Conservation (phyloP, 1,140 invertebrate species). For the Calycopis cecrops region DNA sequence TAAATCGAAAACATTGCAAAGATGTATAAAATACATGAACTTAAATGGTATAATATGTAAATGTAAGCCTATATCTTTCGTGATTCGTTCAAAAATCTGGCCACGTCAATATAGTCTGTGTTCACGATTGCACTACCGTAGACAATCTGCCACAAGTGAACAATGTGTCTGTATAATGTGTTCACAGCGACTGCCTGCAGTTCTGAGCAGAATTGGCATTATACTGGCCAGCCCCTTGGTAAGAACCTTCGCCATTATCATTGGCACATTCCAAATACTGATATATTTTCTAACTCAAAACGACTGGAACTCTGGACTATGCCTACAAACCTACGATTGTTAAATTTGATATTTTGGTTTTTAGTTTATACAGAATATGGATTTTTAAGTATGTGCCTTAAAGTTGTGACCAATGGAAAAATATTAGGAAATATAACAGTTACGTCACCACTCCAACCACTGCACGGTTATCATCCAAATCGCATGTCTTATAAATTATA, state of each 20-base stretch:
- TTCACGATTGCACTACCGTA: conserved; percentile 62
- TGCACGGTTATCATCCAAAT: conserved; percentile 30
- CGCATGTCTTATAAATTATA: conserved; percentile 24
- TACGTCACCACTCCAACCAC: conserved; percentile 33
- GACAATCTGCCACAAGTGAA: conserved; percentile 70
- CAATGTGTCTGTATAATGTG: conserved; percentile 75
- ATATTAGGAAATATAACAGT: conserved; percentile 38
- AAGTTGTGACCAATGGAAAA: background rate
- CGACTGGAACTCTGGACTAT: background rate
- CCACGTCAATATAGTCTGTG: conserved; percentile 67
- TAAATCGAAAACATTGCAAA: conserved; percentile 69
- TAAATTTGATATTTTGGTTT: no score
- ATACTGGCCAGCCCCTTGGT: conserved; percentile 94
- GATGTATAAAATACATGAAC: conserved; percentile 22
- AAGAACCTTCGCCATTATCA: conserved; percentile 79
- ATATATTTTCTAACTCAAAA: conserved; percentile 50
- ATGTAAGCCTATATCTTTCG: conserved; percentile 16
- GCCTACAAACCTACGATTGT: background rate
- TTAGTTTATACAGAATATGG: no score
- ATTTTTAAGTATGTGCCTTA: background rate
- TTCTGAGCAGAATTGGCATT: conserved; percentile 94
- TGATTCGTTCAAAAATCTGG: conserved; percentile 37
- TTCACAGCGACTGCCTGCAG: conserved; percentile 93
- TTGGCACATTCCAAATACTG: conserved; percentile 61
- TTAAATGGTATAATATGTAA: conserved; percentile 19